Percentiles rank a stretch among this genome's conserved stretches.
These are phyloP conservation scores for Phylloscopus collybita DNA, from an alignment of 2,797 vertebrate genomes.

Conservation along the genomic window DNA sequence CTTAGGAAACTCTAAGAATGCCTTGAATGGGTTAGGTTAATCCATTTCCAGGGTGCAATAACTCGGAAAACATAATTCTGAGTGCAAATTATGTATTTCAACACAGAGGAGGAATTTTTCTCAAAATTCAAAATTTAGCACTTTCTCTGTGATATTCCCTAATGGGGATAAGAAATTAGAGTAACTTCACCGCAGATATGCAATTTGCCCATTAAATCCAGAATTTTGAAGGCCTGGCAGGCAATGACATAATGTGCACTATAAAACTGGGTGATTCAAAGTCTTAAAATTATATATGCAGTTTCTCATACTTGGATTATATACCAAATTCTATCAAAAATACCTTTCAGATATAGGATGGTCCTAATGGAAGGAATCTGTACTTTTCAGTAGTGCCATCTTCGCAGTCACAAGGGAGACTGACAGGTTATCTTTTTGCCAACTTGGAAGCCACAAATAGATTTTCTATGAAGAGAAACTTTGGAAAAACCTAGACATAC, in stretches of 20 bases:
- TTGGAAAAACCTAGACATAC: not conserved
- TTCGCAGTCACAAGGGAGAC: not conserved
- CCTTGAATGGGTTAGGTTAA: not conserved
- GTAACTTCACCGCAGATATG: not conserved
- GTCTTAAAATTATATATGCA: not conserved
- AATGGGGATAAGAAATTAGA: not conserved
- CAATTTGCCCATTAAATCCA: not conserved
- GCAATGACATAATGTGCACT: not conserved
- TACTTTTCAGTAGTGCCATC: not conserved
- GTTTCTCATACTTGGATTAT: not conserved
- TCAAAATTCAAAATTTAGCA: not conserved
- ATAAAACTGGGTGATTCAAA: not conserved
- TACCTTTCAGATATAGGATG: not conserved
- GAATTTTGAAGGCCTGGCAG: not conserved
- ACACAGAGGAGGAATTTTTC: not conserved
- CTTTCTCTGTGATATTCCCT: not conserved
- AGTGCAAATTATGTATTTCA: not conserved
- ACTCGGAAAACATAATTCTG: not conserved
- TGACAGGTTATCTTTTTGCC: not conserved
- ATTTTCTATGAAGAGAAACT: not conserved
- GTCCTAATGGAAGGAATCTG: not conserved
- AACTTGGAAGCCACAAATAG: not conserved
- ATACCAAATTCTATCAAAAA: not conserved
- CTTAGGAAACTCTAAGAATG: not conserved
- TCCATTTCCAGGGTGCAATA: not conserved